These are phyloP conservation scores for Dipodomys merriami DNA, from an alignment of 2,113 vertebrate species.

Conservation along the genomic window DNA sequence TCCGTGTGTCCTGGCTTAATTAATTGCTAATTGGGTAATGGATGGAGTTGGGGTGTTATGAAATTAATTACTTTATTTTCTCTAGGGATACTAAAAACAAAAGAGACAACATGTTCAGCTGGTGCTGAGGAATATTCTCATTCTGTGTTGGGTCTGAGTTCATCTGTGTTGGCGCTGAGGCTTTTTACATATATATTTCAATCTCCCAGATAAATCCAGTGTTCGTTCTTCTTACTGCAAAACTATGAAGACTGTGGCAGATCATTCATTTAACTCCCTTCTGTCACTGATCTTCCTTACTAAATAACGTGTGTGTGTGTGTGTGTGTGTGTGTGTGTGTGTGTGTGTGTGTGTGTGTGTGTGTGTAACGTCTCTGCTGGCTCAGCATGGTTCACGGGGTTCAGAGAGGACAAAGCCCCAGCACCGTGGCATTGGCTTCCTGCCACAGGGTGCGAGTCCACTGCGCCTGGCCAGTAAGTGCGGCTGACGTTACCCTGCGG, in stretches of 20 bases:
- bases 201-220: not conserved
- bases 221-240: not conserved
- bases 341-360: too few species aligned
- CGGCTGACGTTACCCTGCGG: too few species aligned
- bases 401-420: too few species aligned
- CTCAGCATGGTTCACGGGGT: too few species aligned
- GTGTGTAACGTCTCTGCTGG: too few species aligned
- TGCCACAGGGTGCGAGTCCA: too few species aligned
- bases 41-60: not conserved
- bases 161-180: not conserved
- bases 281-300: not conserved
- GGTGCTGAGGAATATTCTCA: not conserved
- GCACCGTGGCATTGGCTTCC: too few species aligned
- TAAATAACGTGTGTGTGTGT: not conserved
- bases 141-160: not conserved
- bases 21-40: not conserved
- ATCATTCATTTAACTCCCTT: not conserved
- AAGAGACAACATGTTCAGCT: not conserved
- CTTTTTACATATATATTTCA: slow-evolving; percentile 7
- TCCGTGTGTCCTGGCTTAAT: not conserved
- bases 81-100: not conserved
- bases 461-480: too few species aligned
- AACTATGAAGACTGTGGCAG: not conserved
- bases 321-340: too few species aligned
- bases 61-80: slow-evolving; percentile 11